Evolutionary conservation across 1,140 invertebrate species (phyloP), one percentile per base, ranked within the genome.

Genomic region (Cydia pomonella): DNA sequence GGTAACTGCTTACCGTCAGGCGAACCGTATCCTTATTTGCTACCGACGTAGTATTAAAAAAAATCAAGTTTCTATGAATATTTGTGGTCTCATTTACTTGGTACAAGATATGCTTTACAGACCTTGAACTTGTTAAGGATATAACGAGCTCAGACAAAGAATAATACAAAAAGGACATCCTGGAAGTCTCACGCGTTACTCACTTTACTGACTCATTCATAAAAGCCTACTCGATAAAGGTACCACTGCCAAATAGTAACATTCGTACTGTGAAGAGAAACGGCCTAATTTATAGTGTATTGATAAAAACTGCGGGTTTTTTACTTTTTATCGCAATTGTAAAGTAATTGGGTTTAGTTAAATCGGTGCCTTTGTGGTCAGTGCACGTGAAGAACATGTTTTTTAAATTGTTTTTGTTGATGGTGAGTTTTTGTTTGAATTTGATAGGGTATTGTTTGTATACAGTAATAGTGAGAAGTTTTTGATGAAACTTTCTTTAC

Each of bases 201-300:
- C 62, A 63, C 25, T 3, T 1, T 10, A 9, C 62, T 63, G 62
- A 63, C 62, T 63, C 62, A 63, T 25, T 50, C 47, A 50, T 23
- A 59, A 27, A 12, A 25, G 62, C 62, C 21, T 7, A 59, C 41
- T 13, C 12, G 2, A 16, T 63, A 63, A 63, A 63, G 7, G 53
- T 6, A 21, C 3, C 47, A 59, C 53, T 18, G 16, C 63, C 16
- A 29, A 66, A 12, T 29, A 66, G 62, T 63, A 64, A 16, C 25
- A 16, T 9, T 27, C 13, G 13, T 6, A 33, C 23, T 12, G 27
- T 7, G 29, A 69, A 69, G 64, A 33, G 64, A 69, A 69, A 69
- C 64, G n/a, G 64, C 53, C 21, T 69, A 33, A 69, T 69, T 69
- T 69, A 69, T 69, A 10, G 64, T n/a, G 63, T 69, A 18, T 23